phyloP scores from a whole-genome alignment of 1,140 invertebrate genomes.

The Semibalanus balanoides region DNA sequence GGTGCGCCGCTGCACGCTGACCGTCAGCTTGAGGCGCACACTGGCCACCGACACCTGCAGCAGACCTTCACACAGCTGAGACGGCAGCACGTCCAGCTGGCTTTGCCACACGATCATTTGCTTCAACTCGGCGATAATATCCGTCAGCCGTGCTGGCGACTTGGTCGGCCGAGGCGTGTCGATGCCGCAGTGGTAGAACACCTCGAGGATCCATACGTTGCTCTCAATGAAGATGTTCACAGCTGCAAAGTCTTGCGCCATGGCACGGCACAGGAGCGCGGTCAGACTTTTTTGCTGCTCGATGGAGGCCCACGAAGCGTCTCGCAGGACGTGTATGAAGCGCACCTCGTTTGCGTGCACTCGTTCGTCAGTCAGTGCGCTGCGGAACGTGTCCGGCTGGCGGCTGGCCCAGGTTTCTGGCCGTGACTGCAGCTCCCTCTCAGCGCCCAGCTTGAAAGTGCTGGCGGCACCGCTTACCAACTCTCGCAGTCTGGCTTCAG shows the following conservation, averaged over 20 bases:
- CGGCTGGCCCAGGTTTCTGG: not conserved
- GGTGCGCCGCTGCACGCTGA: not conserved
- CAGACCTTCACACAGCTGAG: not conserved
- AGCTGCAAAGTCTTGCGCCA: not conserved
- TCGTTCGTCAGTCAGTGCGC: not conserved
- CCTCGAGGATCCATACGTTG: not conserved
- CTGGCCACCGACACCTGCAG: not conserved
- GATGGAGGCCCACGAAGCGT: not conserved
- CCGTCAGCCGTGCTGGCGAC: not conserved
- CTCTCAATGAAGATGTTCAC: not conserved
- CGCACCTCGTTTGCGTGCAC: not conserved
- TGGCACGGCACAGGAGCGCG: no score
- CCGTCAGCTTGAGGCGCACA: not conserved
- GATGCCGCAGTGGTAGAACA: not conserved
- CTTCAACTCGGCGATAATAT: not conserved
- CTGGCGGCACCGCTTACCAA: not conserved
- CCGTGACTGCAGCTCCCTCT: not conserved
- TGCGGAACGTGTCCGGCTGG: not conserved
- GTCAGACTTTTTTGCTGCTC: not conserved
- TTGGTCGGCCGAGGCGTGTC: not conserved
- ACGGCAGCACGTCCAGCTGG: not conserved
- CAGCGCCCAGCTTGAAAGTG: not conserved
- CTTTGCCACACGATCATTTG: not conserved
- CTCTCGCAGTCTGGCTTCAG: not conserved
- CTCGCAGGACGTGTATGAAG: not conserved